phyloP scores from a whole-genome alignment of 2,888 invertebrate species.

The Drosophila fungiperda region DNA sequence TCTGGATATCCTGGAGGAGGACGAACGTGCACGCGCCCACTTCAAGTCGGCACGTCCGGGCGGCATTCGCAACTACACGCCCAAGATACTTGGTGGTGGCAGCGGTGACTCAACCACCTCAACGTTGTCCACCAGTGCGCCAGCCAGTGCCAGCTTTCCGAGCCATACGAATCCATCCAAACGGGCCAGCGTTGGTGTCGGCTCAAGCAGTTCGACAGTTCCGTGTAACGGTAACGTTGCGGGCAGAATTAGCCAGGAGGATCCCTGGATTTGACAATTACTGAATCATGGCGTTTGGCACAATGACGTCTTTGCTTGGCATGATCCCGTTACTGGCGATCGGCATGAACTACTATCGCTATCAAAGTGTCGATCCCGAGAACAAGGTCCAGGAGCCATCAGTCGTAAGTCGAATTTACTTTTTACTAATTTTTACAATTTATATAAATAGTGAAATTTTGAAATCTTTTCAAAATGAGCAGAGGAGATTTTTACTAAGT shows the following conservation, averaged over 20 bases:
- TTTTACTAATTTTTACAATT: not conserved
- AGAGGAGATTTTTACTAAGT: no score
- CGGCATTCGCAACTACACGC: slow-evolving; percentile 90
- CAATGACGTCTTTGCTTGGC: slow-evolving; percentile 89
- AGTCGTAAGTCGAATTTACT: slow-evolving; percentile 87
- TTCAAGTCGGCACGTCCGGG: slow-evolving; percentile 87
- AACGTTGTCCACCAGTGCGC: slow-evolving; percentile 73
- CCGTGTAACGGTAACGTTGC: slow-evolving; percentile 6
- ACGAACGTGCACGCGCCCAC: slow-evolving; percentile 85
- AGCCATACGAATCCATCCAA: slow-evolving; percentile 35
- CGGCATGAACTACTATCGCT: slow-evolving; percentile 92
- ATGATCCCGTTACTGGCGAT: slow-evolving; percentile 93
- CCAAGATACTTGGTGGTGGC: slow-evolving; percentile 87
- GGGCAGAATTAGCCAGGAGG: slow-evolving; percentile 81
- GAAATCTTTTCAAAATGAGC: not conserved
- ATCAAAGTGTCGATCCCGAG: slow-evolving; percentile 93
- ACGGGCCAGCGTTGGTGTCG: slow-evolving; percentile 7
- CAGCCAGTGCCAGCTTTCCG: slow-evolving; percentile 51
- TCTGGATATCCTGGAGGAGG: slow-evolving; percentile 86
- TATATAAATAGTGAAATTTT: not conserved
- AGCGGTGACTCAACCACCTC: slow-evolving; percentile 28
- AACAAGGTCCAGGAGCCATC: slow-evolving; percentile 90
- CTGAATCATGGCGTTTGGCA: slow-evolving; percentile 86
- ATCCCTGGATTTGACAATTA: slow-evolving; percentile 88
- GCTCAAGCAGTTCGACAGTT: slow-evolving; percentile 3